Percentiles rank a stretch among this genome's conserved stretches.
These are phyloP conservation scores for Drosophila silvestris DNA, from an alignment of 2,888 invertebrate species.

Conservation along the genomic window DNA sequence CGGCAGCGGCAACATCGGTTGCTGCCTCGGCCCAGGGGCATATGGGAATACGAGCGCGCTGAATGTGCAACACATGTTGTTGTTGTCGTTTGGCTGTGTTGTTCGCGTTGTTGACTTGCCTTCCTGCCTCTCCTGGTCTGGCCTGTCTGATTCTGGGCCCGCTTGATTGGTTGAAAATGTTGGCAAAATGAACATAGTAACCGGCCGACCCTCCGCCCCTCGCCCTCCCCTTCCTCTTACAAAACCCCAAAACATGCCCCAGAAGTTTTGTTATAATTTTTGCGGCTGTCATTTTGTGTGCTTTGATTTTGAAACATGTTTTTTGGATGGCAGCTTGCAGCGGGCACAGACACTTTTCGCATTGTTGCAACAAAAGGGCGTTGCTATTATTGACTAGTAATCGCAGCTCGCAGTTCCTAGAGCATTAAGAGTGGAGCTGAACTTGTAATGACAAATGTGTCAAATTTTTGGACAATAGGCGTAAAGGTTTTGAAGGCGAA, in stretches of 20 bases:
- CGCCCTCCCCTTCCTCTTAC: not conserved
- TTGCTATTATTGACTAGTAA: constrained; percentile 46
- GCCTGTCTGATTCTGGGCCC: constrained; percentile 66
- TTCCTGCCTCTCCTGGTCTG: constrained; percentile 37
- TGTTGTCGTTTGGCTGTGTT: constrained; percentile 56
- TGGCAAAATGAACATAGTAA: constrained; percentile 50
- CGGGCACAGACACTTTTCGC: constrained; percentile 15
- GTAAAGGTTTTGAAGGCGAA: not conserved
- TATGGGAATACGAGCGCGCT: constrained; percentile 61
- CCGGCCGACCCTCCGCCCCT: not conserved
- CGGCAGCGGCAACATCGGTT: constrained; percentile 55
- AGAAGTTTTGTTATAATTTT: constrained; percentile 77
- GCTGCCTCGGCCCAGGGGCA: constrained; percentile 53
- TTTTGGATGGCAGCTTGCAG: constrained; percentile 23
- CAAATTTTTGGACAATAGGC: constrained; percentile 23
- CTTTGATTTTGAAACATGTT: constrained; percentile 60
- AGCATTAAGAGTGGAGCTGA: not conserved
- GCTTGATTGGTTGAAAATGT: constrained; percentile 78
- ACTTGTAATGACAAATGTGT: constrained; percentile 39
- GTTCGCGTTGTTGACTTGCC: constrained; percentile 56
- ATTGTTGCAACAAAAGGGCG: constrained; percentile 48
- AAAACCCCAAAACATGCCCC: constrained; percentile 14
- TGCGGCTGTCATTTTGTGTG: constrained; percentile 70
- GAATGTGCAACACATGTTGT: constrained; percentile 80
- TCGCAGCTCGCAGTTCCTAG: not conserved